These are phyloP conservation scores for Himalopsyche japonica DNA, from an alignment of 2,888 invertebrate genomes.

Conservation along the genomic window DNA sequence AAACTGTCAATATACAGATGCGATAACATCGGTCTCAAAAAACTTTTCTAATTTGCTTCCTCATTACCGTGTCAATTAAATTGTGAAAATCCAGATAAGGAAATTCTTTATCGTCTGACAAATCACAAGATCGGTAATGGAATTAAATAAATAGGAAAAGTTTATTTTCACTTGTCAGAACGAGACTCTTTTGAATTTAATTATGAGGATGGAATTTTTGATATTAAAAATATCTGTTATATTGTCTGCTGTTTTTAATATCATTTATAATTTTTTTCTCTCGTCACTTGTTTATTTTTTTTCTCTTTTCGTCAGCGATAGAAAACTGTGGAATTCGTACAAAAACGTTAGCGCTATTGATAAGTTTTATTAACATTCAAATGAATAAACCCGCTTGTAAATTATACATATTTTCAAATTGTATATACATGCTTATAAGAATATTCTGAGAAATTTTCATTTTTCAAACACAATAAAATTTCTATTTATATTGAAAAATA, in stretches of 20 bases:
- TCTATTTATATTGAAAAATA: not conserved
- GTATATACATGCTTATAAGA: no score
- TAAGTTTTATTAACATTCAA: no score
- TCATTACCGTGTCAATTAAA: slow-evolving; percentile 41
- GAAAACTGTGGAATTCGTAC: no score
- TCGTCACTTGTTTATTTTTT: not conserved
- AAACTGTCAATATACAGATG: slow-evolving; percentile 36
- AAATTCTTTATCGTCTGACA: slow-evolving; percentile 20
- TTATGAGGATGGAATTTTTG: slow-evolving; percentile 3
- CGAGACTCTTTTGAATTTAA: slow-evolving; percentile 17
- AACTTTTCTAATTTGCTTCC: slow-evolving; percentile 40
- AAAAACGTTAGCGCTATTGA: no score
- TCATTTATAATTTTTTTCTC: no score
- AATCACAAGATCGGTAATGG: slow-evolving; percentile 31
- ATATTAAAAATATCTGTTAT: slow-evolving; percentile 10
- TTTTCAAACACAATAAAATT: no score
- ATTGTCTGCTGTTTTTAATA: not conserved
- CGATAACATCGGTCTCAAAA: slow-evolving; percentile 26
- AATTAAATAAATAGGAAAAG: slow-evolving; percentile 40
- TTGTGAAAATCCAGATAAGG: slow-evolving; percentile 26
- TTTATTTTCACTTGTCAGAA: slow-evolving; percentile 27
- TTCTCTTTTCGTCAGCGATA: no score
- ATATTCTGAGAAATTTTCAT: no score
- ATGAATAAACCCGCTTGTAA: not conserved
- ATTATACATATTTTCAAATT: not conserved